Percentiles rank a stretch among this genome's conserved stretches.
Evolutionary conservation across 2,797 vertebrate species (phyloP).

Genomic region (Halcyon leucocephala): DNA sequence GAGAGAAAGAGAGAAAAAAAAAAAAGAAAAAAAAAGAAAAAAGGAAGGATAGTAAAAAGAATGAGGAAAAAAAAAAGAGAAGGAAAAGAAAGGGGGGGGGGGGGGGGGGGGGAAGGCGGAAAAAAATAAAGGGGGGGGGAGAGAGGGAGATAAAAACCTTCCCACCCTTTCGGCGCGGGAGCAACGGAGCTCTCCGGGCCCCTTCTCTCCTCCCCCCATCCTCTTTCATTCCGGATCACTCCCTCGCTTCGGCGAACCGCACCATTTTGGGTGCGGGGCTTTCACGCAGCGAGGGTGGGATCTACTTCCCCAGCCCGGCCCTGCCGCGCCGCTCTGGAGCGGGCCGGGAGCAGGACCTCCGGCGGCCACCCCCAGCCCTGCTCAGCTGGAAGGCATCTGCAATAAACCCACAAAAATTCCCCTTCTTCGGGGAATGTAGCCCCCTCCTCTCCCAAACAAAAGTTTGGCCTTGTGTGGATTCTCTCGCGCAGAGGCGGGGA

Average conservation of each 20-base stretch:
- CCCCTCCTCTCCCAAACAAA: not conserved
- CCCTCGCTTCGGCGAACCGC: constrained; percentile 69
- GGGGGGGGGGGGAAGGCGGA: no score
- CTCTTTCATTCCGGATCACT: not conserved
- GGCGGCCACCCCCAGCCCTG: not conserved
- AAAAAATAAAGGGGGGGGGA: no score
- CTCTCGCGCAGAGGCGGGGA: not conserved
- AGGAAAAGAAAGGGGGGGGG: no score
- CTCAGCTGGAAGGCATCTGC: constrained; percentile 70
- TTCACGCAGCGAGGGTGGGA: constrained; percentile 62
- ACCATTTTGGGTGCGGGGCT: constrained; percentile 81
- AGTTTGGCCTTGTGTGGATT: constrained; percentile 13
- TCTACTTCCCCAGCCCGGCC: not conserved
- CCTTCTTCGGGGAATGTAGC: not conserved
- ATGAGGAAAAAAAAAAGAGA: no score
- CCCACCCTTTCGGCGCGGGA: not conserved
- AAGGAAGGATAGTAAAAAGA: no score
- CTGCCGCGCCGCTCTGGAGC: not conserved
- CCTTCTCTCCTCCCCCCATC: constrained; percentile 4
- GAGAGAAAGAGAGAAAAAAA: no score
- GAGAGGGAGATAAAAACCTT: not conserved
- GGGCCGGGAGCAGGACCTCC: not conserved
- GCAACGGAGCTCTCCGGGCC: not conserved
- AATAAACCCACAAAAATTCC: not conserved
- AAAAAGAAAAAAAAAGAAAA: no score